phyloP scores from a whole-genome alignment of 2,888 invertebrate species.

The Eutolmus rufibarbis region DNA sequence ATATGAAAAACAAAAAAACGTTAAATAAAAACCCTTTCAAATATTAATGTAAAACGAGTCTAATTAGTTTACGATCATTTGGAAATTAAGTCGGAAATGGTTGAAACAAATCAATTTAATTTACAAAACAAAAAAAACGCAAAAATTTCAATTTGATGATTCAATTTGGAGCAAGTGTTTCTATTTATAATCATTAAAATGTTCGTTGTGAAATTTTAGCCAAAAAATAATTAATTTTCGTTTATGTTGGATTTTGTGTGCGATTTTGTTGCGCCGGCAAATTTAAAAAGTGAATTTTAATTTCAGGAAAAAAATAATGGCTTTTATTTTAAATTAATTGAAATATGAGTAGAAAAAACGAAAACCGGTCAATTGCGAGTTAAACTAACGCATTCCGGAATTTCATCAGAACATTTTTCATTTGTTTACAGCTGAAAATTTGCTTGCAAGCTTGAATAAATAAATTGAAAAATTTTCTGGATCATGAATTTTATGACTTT shows the following conservation, averaged over 20 bases:
- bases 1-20: no score
- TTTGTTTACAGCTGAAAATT: no score
- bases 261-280: neutral
- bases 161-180: neutral
- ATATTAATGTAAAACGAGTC: no score
- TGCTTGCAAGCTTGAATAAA: neutral
- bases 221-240: neutral
- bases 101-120: no score
- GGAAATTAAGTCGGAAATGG: no score
- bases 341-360: no score
- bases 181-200: neutral
- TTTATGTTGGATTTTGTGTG: neutral
- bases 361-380: no score
- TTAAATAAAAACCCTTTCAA: no score
- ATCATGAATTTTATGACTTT: neutral
- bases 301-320: no score
- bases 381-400: neutral
- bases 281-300: neutral
- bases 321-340: no score
- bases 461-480: neutral
- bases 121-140: no score
- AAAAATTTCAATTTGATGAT: neutral
- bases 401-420: neutral
- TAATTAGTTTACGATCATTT: no score
- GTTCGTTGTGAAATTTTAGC: neutral